Evolutionary conservation across 2,888 invertebrate genomes (phyloP).

Genomic region (Perizoma affinitatum): DNA sequence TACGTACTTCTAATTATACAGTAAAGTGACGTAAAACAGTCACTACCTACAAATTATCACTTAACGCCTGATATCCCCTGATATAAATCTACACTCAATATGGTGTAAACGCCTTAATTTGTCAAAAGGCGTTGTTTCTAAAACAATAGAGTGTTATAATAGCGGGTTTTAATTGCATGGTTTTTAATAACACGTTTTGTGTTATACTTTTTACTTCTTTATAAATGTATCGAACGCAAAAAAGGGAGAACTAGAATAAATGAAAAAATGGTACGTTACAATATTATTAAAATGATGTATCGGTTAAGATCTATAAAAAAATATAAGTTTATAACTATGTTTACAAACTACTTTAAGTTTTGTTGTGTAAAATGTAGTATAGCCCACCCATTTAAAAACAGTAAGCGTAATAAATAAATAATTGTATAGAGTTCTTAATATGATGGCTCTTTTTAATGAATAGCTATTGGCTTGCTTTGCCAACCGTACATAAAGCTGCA

Average conservation of each 20-base stretch:
- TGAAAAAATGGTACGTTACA: too few species aligned
- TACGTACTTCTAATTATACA: not conserved
- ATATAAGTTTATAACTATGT: too few species aligned
- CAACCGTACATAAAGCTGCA: slow-evolving; percentile 26
- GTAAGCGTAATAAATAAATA: too few species aligned
- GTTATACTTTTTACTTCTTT: slow-evolving; percentile 30
- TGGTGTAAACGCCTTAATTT: slow-evolving; percentile 31
- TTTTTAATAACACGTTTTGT: slow-evolving; percentile 37
- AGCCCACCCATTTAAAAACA: too few species aligned
- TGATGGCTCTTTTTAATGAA: not conserved
- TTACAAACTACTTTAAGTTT: too few species aligned
- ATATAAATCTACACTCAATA: slow-evolving; percentile 16
- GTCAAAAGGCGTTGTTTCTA: slow-evolving; percentile 34
- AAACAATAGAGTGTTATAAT: slow-evolving; percentile 36
- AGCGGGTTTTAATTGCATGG: slow-evolving; percentile 28
- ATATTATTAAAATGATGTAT: too few species aligned
- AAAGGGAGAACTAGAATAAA: not conserved
- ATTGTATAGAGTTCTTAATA: too few species aligned
- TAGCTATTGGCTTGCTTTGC: slow-evolving; percentile 8
- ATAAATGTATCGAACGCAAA: slow-evolving; percentile 15
- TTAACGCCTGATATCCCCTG: slow-evolving; percentile 17
- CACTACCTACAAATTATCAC: slow-evolving; percentile 9
- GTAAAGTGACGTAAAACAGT: not conserved
- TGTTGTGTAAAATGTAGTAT: too few species aligned
- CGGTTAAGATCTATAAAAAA: too few species aligned